Evolutionary conservation across 2,797 vertebrate genomes (phyloP), one percentile per base, ranked within the genome.

Genomic region (Parauchenoglanis punctatus): DNA sequence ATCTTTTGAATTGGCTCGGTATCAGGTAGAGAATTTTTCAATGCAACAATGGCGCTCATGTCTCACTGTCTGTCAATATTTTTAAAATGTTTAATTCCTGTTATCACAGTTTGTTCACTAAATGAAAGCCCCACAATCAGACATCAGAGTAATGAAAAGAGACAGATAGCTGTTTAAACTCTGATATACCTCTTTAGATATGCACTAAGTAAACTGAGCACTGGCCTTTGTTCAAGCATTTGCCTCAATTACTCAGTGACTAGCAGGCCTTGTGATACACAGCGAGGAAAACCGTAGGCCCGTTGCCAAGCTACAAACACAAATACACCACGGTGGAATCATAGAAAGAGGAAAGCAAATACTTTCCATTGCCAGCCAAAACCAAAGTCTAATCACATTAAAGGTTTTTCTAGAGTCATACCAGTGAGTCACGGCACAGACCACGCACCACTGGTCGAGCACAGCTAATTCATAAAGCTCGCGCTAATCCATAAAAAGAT

Each of bases 261-360:
- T 70, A 85, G 88, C 61, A 81, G 85, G 35, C 35, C 35, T 65
- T 54, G 86, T 35, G 82, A 72, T 75, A 85, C 67, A 56, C 46
- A 40, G 68, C 11, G 2, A 77, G 61, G 81, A 76, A 78, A 84
- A 73, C 7, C 1, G n/a, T 49, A 72, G 72, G 73, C 70, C 85
- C 23, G 87, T 88, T 87, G 89, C 90, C 80, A 88, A 81, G 90
- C 81, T 87, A 88, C 82, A 31, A 83, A 87, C 59, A 87, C 83
- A 91, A 91, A 89, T 10, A 78, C 72, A 84, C 65, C 82, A 88
- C 85, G 89, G 81, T 83, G 52, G 87, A 82, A 85, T 86, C 54
- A 75, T 10, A 67, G 76, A 7, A 81, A 75, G 25, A 83, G 63
- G 78, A 85, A 87, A 85, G 65, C 61, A n/a, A 82, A 84, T 67